Conservation (phyloP, 2,797 vertebrate species). For the Austrolebias charrua region DNA sequence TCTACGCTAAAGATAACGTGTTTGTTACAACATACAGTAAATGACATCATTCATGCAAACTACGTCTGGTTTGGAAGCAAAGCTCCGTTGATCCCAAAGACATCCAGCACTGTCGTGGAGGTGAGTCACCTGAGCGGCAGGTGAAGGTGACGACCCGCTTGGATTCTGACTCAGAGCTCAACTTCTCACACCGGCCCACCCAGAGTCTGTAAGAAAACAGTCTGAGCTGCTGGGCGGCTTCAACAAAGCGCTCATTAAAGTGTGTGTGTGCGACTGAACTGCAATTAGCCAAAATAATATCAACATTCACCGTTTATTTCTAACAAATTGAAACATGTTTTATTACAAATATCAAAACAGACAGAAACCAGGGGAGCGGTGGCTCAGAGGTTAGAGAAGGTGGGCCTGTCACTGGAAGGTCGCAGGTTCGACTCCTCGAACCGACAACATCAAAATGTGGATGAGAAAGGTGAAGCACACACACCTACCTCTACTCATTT, state of each 20-base stretch:
- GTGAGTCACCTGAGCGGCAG: slow-evolving; percentile 42
- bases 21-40: too few relatives aligned
- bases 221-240: slow-evolving; percentile 20
- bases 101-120: background rate
- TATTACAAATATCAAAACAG: slow-evolving; percentile 1
- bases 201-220: slow-evolving; percentile 16
- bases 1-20: too few relatives aligned
- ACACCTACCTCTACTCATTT: too few relatives aligned
- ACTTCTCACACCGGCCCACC: slow-evolving; percentile 33
- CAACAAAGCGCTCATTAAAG: slow-evolving; percentile 10
- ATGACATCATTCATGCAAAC: background rate
- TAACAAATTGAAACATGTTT: background rate
- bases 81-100: background rate
- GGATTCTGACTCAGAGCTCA: slow-evolving; percentile 20
- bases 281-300: background rate
- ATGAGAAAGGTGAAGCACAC: too few relatives aligned
- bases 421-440: too few relatives aligned
- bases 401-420: too few relatives aligned
- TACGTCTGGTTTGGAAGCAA: background rate
- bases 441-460: too few relatives aligned
- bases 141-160: slow-evolving; percentile 31
- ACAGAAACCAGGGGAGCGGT: too few relatives aligned
- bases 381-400: too few relatives aligned
- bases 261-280: slow-evolving; percentile 1
- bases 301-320: background rate